phyloP scores from a whole-genome alignment of 2,113 vertebrate genomes.

The Hirundichthys speculiger region DNA sequence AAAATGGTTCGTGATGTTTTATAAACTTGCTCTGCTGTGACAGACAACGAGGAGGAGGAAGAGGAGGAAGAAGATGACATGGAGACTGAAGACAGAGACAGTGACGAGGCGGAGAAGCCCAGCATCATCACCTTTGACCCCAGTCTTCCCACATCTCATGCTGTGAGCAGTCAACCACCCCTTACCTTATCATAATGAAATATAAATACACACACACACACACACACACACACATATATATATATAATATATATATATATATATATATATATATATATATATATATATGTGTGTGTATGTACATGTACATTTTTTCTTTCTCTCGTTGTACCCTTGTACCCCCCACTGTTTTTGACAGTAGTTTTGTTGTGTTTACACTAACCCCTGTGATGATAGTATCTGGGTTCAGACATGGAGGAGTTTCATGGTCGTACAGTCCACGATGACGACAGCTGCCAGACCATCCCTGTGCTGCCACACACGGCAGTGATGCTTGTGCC shows the following conservation, averaged over 20 bases:
- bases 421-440: constrained; percentile 95
- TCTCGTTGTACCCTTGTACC: no score
- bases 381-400: constrained; percentile 81
- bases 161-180: constrained; percentile 78
- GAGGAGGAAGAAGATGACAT: constrained; percentile 89
- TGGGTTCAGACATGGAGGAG: constrained; percentile 97
- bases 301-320: no score
- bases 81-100: constrained; percentile 93
- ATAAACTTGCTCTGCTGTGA: constrained; percentile 27
- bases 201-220: neutral
- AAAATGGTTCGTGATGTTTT: neutral
- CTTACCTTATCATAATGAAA: neutral
- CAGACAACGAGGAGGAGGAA: constrained; percentile 80
- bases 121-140: constrained; percentile 94
- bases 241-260: no score
- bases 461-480: constrained; percentile 92
- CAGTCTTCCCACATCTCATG: constrained; percentile 94
- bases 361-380: neutral
- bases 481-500: constrained; percentile 92
- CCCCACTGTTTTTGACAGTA: neutral
- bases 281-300: no score
- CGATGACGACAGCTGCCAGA: constrained; percentile 94
- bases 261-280: no score
- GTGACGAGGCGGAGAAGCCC: constrained; percentile 87
- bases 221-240: no score